Evolutionary conservation across 2,797 vertebrate genomes (phyloP).

Genomic region (Cossypha polioptera): DNA sequence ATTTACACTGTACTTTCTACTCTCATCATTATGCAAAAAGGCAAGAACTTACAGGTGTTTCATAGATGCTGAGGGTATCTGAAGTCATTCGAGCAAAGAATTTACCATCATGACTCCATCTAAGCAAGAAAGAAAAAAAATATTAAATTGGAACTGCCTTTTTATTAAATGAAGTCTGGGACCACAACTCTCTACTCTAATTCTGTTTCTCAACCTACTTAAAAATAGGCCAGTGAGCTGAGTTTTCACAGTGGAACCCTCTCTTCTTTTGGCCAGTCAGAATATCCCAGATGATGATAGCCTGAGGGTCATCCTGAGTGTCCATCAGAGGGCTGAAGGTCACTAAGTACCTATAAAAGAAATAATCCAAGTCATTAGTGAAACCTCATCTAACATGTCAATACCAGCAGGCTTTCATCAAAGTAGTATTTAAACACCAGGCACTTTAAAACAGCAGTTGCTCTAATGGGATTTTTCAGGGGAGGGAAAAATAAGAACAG

Average conservation of each 20-base stretch:
- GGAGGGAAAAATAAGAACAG: background rate
- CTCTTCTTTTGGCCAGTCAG: slow-evolving; percentile 97
- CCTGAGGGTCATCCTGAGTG: slow-evolving; percentile 96
- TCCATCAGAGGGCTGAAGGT: slow-evolving; percentile 97
- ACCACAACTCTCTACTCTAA: background rate
- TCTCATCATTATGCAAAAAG: background rate
- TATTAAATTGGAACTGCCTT: background rate
- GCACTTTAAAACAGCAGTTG: background rate
- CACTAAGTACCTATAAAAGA: slow-evolving; percentile 86
- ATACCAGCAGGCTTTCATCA: background rate
- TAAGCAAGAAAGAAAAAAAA: slow-evolving; percentile 45
- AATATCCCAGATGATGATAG: slow-evolving; percentile 99
- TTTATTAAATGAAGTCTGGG: background rate
- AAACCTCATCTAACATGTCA: background rate
- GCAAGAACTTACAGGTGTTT: slow-evolving; percentile 87
- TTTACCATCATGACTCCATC: slow-evolving; percentile 98
- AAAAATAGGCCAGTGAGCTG: slow-evolving; percentile 98
- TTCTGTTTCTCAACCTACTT: slow-evolving; percentile 80
- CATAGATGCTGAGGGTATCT: slow-evolving; percentile 96
- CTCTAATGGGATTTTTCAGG: background rate
- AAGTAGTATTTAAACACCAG: background rate
- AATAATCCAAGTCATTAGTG: background rate
- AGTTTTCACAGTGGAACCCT: slow-evolving; percentile 98
- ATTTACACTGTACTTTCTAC: background rate
- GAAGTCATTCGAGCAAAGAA: slow-evolving; percentile 97